Evolutionary conservation across 2,113 vertebrate genomes (phyloP).

Genomic region (Benitochromis conjunctus): DNA sequence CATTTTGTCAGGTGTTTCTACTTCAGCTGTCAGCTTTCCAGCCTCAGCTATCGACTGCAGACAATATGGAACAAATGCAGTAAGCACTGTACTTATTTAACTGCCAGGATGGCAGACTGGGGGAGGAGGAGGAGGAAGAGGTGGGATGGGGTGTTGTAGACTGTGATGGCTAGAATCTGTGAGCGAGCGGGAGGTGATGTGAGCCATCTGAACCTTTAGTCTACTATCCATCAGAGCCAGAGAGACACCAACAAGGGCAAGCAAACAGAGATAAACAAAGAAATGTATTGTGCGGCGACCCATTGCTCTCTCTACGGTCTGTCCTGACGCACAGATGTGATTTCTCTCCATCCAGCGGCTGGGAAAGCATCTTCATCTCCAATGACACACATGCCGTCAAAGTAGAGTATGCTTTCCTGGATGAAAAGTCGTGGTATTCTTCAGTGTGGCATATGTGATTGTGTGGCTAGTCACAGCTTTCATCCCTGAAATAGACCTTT

Average conservation of each 20-base stretch:
- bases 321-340: not conserved
- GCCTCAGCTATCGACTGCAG: not conserved
- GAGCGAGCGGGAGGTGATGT: not conserved
- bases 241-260: not conserved
- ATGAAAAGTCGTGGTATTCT: not conserved
- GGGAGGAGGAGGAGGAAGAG: not conserved
- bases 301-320: not conserved
- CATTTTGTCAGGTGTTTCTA: not conserved
- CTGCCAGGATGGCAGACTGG: constrained; percentile 6
- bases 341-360: not conserved
- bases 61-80: not conserved
- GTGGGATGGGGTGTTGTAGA: not conserved
- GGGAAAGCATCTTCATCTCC: not conserved
- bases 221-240: constrained; percentile 8
- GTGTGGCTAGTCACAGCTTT: not conserved
- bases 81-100: not conserved
- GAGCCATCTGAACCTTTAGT: constrained; percentile 22
- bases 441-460: not conserved
- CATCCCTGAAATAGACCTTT: not conserved
- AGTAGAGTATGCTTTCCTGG: not conserved
- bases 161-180: constrained; percentile 2
- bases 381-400: not conserved
- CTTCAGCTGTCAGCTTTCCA: not conserved
- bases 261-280: constrained; percentile 12
- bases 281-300: not conserved